A percentile compares a stretch with the other conserved stretches of the same genome.
Conservation (phyloP, 2,113 vertebrate genomes). For the Sturnus vulgaris region DNA sequence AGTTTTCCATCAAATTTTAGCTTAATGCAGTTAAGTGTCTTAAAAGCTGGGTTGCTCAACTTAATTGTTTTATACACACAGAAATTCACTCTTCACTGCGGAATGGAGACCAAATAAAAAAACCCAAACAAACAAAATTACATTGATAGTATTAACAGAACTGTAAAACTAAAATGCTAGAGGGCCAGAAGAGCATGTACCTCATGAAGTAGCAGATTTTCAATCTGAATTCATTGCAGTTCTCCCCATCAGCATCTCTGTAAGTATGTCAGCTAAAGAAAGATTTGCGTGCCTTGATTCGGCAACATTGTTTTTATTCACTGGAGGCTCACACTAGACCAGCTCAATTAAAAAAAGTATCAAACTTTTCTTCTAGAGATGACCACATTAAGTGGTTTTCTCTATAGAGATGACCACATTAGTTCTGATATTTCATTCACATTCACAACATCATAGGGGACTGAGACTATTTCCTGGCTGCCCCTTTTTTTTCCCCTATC, state of each 20-base stretch:
- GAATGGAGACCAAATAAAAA: not conserved
- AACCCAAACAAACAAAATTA: not conserved
- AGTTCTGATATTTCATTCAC: not conserved
- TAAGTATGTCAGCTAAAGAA: conserved; percentile 87
- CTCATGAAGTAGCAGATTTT: conserved; percentile 97
- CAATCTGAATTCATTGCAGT: conserved; percentile 79
- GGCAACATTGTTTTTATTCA: not conserved
- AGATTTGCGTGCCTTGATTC: not conserved
- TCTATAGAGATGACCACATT: not conserved
- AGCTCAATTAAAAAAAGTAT: not conserved
- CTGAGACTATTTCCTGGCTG: not conserved
- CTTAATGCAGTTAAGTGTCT: not conserved
- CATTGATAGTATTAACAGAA: not conserved
- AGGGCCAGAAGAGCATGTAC: conserved; percentile 70
- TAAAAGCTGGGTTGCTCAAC: not conserved
- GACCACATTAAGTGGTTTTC: not conserved
- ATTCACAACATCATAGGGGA: not conserved
- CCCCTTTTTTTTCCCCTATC: rapidly evolving
- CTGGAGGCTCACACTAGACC: not conserved
- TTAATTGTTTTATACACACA: not conserved
- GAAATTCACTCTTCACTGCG: not conserved
- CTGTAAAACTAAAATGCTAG: not conserved
- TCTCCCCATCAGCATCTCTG: conserved; percentile 80
- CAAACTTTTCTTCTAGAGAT: not conserved
- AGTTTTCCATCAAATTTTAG: not conserved